Conservation (phyloP, 2,888 invertebrate genomes). For the Lasioglossum oenotherae region DNA sequence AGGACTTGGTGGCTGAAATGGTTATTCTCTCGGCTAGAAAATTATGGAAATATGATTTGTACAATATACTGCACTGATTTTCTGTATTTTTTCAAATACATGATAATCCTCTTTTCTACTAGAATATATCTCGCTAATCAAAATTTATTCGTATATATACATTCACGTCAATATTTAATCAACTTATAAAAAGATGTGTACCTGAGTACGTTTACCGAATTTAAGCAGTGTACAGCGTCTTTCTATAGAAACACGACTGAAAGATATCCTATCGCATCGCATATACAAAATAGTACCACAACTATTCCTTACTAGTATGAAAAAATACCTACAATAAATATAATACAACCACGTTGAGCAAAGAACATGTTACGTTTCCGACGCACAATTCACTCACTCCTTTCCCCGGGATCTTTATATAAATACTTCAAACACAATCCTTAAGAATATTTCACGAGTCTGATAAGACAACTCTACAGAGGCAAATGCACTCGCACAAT, state of each 20-base stretch:
- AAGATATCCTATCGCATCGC: constrained; percentile 22
- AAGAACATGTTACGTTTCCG: constrained; percentile 21
- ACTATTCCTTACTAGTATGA: constrained; percentile 2
- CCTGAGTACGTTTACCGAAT: neutral
- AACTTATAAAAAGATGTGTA: constrained; percentile 9
- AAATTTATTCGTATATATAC: constrained; percentile 10
- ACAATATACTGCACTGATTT: neutral
- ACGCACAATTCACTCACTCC: constrained; percentile 11
- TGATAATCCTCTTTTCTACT: neutral
- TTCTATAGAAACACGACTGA: neutral
- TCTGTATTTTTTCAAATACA: neutral
- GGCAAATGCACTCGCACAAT: neutral
- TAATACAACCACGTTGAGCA: constrained; percentile 53
- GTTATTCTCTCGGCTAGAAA: neutral
- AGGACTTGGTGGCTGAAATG: neutral
- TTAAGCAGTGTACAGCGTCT: neutral
- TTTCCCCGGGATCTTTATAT: neutral
- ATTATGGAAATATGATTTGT: neutral
- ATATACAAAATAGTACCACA: constrained; percentile 31
- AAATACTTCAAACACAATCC: neutral
- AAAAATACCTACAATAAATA: constrained; percentile 40
- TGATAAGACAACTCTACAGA: neutral
- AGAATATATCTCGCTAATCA: neutral
- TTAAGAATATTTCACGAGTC: neutral
- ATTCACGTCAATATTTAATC: neutral